phyloP scores from a whole-genome alignment of 2,797 vertebrate species.

The Micrastur ruficollis region DNA sequence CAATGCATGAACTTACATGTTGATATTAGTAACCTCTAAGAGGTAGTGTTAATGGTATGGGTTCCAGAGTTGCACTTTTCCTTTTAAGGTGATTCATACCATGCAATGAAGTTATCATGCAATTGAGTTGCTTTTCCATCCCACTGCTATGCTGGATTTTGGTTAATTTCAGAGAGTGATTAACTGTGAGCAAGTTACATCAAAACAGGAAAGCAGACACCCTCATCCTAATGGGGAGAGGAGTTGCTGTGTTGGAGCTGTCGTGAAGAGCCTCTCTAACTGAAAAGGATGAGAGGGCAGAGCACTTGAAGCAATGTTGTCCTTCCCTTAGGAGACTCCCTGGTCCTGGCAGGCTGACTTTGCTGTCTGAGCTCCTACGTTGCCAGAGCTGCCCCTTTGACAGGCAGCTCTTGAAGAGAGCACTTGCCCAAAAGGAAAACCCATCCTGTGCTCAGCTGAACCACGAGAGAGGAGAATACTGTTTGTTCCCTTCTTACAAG shows the following conservation, averaged over 20 bases:
- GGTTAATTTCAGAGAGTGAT: background rate
- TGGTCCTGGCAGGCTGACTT: background rate
- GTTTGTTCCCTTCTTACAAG: background rate
- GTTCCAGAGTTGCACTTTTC: background rate
- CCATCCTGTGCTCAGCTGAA: background rate
- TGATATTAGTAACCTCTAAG: background rate
- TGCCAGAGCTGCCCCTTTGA: background rate
- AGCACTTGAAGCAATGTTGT: background rate
- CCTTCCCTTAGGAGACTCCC: background rate
- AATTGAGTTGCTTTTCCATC: background rate
- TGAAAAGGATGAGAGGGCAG: background rate
- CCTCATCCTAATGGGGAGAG: background rate
- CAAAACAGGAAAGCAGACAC: background rate
- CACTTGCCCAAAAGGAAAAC: conserved; percentile 1
- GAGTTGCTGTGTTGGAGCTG: background rate
- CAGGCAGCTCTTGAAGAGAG: background rate
- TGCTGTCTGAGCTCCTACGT: background rate
- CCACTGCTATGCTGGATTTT: background rate
- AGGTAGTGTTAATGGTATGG: background rate
- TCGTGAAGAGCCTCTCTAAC: background rate
- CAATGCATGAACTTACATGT: background rate
- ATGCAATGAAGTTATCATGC: background rate
- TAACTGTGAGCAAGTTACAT: background rate
- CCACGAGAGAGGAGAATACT: background rate
- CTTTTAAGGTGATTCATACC: background rate